Evolutionary conservation across 92 coral and sea anemone species (phyloP).

Genomic region (Heteractis magnifica): DNA sequence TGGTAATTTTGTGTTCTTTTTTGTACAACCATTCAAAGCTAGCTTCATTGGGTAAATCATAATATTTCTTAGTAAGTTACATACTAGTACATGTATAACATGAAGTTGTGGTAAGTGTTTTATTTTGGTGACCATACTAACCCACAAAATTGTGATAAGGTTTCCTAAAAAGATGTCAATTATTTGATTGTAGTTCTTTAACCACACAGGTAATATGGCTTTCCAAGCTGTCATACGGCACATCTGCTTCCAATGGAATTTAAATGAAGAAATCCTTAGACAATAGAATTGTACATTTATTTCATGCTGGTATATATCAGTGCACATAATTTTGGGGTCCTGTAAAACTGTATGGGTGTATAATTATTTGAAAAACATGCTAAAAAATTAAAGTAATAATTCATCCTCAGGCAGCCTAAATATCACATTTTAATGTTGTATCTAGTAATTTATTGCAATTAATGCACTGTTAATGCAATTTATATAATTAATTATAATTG

Average conservation of each 20-base stretch:
- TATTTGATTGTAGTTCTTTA: conserved; percentile 18
- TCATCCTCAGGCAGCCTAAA: no score
- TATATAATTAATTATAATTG: no score
- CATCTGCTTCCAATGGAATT: conserved; percentile 13
- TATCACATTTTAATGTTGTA: no score
- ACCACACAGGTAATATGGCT: conserved; percentile 29
- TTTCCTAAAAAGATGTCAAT: background rate
- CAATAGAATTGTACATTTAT: background rate
- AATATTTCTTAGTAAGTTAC: no score
- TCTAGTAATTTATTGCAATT: no score
- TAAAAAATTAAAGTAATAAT: no score
- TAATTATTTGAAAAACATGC: background rate
- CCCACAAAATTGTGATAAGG: background rate
- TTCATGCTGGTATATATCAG: background rate
- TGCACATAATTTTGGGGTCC: background rate
- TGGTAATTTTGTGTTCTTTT: background rate
- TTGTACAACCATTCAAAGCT: conserved; percentile 7
- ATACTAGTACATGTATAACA: background rate
- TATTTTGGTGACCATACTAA: background rate
- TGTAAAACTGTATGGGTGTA: no score
- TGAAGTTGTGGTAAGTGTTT: background rate
- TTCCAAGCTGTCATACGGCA: conserved; percentile 11
- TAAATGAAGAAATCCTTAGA: background rate
- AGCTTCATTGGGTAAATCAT: conserved; percentile 4
- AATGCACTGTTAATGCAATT: no score